Evolutionary conservation across 30 jellyfish, hydroid and myxozoan genomes (phyloP), one percentile per base, ranked within the genome.

Genomic region (Haliclystus octoradiatus): DNA sequence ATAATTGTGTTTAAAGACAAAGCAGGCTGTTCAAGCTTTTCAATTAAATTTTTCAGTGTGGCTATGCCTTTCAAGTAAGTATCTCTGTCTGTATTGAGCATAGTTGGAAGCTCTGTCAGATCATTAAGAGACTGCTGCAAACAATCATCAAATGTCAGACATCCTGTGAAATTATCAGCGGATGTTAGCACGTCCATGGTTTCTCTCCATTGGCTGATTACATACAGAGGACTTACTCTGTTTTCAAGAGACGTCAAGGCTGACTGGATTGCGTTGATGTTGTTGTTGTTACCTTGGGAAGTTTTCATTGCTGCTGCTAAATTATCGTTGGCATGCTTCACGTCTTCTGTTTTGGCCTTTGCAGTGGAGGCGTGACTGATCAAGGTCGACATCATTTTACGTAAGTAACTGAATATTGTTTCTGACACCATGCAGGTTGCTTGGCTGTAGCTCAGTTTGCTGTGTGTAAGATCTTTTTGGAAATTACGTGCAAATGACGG

Each of bases 61-160:
- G 62, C 28, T 5, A 80, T 65, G 0, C 12, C 9, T 5, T 61
- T 30, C 34, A 19, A 3, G 65, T 25, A 80, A 30, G 0, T 69
- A 5, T 33, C 15, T 30, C 67, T 26, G 1, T 40, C 34, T 28
- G 31, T 40, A 13, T 27, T 50, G 3, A 49, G 13, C 63, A 72
- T 53, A 29, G 31, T 71, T 35, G 93, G 93, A n/a, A 80, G 65
- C 1, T 62, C 70, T 50, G 32, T 32, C 52, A 80, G 52, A 68
- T 72, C 74, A 5, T 73, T 32, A 2, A 62, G 28, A 1, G 93
- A 52, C 53, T 63, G 80, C 14, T 52, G 40, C 26, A 80, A 25
- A 53, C 93, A 80, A 66, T 80, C 93, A 40, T 25, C 84, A 34
- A 71, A 72, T 30, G 71, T 32, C 68, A 80, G 50, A 31, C 93